Evolutionary conservation across 2,888 invertebrate genomes (phyloP).

Genomic region (Dexiosoma caninum): DNA sequence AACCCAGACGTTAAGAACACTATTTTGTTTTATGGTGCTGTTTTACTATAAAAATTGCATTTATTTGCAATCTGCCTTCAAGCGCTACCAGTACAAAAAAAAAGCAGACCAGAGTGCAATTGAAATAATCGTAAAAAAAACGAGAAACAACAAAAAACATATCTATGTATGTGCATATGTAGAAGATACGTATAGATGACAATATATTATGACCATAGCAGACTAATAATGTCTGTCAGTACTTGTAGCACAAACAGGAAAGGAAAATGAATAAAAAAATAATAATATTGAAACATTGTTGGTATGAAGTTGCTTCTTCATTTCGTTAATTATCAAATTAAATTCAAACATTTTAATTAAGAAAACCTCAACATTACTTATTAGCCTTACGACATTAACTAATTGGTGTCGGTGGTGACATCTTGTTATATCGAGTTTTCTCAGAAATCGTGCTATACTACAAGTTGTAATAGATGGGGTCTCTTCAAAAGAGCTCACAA

Average conservation of each 20-base stretch:
- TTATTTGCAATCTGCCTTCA: conserved; percentile 54
- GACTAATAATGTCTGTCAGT: conserved; percentile 27
- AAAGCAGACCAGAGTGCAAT: conserved; percentile 21
- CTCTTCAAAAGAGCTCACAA: too few species aligned
- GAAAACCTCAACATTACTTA: too few species aligned
- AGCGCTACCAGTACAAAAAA: conserved; percentile 6
- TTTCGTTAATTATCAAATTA: too few species aligned
- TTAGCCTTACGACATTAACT: too few species aligned
- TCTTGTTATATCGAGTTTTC: too few species aligned
- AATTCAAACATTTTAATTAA: too few species aligned
- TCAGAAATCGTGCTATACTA: too few species aligned
- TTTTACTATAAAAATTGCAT: conserved; percentile 42
- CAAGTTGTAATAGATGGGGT: too few species aligned
- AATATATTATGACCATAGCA: conserved; percentile 29
- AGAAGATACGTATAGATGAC: background rate
- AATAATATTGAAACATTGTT: background rate
- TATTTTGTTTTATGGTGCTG: conserved; percentile 24
- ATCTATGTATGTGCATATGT: background rate
- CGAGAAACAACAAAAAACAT: too few species aligned
- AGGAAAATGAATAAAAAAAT: background rate
- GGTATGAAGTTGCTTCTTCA: too few species aligned
- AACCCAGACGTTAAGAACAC: conserved; percentile 50
- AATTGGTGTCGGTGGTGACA: too few species aligned
- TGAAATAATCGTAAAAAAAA: conserved; percentile 32
- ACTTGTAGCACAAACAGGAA: background rate